Percentiles rank a stretch among this genome's conserved stretches.
Conservation (phyloP, 2,888 invertebrate genomes). For the Pseudococcus viburni region DNA sequence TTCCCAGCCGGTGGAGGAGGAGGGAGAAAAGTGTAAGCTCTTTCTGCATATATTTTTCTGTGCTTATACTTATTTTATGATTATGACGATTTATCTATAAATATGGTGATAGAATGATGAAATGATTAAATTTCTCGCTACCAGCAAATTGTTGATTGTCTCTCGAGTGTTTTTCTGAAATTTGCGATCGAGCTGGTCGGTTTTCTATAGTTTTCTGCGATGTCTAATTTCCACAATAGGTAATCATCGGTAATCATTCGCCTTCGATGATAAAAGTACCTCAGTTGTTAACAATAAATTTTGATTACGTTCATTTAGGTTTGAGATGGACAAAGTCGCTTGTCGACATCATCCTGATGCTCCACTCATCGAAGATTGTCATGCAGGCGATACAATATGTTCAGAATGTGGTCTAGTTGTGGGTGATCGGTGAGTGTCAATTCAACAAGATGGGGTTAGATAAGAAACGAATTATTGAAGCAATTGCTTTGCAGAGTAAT, state of each 20-base stretch:
- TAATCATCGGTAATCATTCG: not conserved
- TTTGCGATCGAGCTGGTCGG: not conserved
- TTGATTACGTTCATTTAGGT: slow-evolving; percentile 71
- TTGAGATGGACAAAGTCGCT: slow-evolving; percentile 59
- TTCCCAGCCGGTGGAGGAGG: no score
- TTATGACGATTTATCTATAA: no score
- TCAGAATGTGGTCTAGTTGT: slow-evolving; percentile 99
- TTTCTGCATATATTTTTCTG: no score
- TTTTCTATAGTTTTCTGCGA: not conserved
- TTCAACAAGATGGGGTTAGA: not conserved
- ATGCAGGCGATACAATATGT: slow-evolving; percentile 98
- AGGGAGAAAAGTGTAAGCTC: no score
- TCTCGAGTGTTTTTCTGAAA: not conserved
- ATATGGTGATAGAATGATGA: not conserved
- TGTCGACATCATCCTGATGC: slow-evolving; percentile 97
- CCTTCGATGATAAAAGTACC: not conserved
- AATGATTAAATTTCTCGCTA: not conserved
- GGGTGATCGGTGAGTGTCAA: slow-evolving; percentile 87
- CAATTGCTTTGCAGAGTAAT: slow-evolving; percentile 82
- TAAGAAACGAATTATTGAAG: not conserved
- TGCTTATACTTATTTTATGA: no score
- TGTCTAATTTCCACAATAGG: not conserved
- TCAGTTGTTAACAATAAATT: slow-evolving; percentile 74
- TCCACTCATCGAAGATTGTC: slow-evolving; percentile 90
- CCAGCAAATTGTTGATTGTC: not conserved